Evolutionary conservation across 1,140 invertebrate genomes (phyloP).

Genomic region (Pantala flavescens): DNA sequence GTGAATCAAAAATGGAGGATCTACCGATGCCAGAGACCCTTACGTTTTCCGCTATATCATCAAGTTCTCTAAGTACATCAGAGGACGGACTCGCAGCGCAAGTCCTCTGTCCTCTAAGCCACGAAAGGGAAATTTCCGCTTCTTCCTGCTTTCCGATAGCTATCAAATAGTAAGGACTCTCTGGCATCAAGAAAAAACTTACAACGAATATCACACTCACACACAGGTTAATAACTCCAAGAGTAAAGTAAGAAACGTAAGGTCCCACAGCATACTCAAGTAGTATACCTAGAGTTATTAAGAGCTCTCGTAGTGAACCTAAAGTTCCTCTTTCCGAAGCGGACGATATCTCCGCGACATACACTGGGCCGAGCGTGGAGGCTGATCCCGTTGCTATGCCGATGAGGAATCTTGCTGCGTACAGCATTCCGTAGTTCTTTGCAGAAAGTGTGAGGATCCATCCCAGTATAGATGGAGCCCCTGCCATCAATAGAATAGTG

Average conservation of each 20-base stretch:
- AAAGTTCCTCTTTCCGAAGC: conserved; percentile 34
- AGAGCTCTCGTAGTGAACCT: conserved; percentile 31
- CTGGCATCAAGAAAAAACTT: conserved; percentile 33
- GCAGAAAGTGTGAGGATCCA: conserved; percentile 1
- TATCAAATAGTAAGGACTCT: conserved; percentile 32
- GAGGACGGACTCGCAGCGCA: background rate
- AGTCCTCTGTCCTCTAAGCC: conserved; percentile 38
- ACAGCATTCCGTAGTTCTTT: background rate
- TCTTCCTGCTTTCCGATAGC: conserved; percentile 29
- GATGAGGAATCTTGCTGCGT: background rate
- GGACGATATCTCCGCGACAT: conserved; percentile 36
- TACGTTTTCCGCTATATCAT: conserved; percentile 33
- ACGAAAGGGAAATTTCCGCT: conserved; percentile 37
- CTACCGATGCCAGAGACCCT: conserved; percentile 27
- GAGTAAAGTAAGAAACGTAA: conserved; percentile 27
- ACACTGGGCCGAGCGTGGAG: conserved; percentile 32
- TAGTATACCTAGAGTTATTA: conserved; percentile 36
- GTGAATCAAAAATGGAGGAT: conserved; percentile 14
- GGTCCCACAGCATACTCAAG: conserved; percentile 34
- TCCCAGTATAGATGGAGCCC: background rate
- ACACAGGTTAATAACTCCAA: conserved; percentile 32
- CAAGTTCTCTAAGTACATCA: conserved; percentile 16
- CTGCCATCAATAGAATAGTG: background rate
- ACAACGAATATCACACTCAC: conserved; percentile 32
- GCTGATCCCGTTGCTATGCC: conserved; percentile 34